Conservation (phyloP, 2,113 vertebrate species). For the Orycteropus afer region DNA sequence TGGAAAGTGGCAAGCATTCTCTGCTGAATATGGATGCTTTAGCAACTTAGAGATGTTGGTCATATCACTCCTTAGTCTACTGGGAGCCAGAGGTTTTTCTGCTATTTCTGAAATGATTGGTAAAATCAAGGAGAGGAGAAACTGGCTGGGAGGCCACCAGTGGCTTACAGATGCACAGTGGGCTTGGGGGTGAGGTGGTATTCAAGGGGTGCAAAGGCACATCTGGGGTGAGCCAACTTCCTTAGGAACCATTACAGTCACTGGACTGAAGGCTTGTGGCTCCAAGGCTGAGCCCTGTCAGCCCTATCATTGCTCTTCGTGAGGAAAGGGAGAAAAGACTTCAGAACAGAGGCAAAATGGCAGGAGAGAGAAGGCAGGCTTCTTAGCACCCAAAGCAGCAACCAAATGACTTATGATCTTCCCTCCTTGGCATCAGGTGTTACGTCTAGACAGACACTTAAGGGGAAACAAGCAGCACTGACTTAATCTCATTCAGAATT, state of each 20-base stretch:
- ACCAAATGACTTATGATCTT: conserved; percentile 48
- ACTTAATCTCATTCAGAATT: conserved; percentile 40
- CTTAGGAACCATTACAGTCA: neutral
- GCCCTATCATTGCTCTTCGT: neutral
- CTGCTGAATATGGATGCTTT: neutral
- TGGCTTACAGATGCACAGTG: neutral
- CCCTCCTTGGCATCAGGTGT: conserved; percentile 16
- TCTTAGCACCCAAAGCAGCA: neutral
- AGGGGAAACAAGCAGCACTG: neutral
- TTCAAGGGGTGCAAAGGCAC: neutral
- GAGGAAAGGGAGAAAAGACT: neutral
- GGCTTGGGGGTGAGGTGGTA: neutral
- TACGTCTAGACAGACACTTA: conserved; percentile 65
- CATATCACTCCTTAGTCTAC: neutral
- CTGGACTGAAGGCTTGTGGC: neutral
- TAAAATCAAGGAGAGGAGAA: neutral
- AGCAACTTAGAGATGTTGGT: neutral
- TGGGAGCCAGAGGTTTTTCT: neutral
- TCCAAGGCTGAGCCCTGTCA: neutral
- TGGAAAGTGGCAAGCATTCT: neutral
- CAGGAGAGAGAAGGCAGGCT: neutral
- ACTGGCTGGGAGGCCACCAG: neutral
- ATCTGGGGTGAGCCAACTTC: neutral
- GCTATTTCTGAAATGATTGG: neutral
- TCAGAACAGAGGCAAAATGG: neutral